These are phyloP conservation scores for Dermochelys coriacea DNA, from an alignment of 2,797 vertebrate genomes.

Conservation along the genomic window DNA sequence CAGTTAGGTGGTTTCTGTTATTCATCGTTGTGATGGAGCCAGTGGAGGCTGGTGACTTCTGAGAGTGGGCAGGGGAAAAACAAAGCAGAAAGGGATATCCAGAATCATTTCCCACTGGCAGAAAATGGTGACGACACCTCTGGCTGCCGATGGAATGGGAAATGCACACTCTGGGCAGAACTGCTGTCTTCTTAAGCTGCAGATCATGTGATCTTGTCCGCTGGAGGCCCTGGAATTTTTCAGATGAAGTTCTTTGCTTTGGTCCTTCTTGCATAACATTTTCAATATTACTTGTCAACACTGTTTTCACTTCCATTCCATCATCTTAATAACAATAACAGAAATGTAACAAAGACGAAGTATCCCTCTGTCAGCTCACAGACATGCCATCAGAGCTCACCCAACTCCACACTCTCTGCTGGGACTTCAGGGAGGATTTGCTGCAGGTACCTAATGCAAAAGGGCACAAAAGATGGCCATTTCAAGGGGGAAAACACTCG, in stretches of 20 bases:
- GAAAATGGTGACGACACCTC: not conserved
- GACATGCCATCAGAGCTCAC: rapidly evolving
- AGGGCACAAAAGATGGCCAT: not conserved
- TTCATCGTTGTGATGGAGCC: not conserved
- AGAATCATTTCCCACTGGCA: not conserved
- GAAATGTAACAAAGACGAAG: not conserved
- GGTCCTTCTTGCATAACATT: not conserved
- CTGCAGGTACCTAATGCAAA: no score
- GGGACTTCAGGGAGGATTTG: not conserved
- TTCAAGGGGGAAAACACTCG: not conserved
- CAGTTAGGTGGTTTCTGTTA: not conserved
- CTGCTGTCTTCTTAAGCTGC: not conserved
- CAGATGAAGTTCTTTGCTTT: constrained; percentile 29
- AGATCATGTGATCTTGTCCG: rapidly evolving
- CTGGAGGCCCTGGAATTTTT: not conserved
- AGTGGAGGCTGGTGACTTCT: not conserved
- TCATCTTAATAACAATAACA: not conserved
- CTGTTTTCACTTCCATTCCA: not conserved
- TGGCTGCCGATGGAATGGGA: not conserved
- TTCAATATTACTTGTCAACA: constrained; percentile 35
- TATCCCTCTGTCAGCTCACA: rapidly evolving
- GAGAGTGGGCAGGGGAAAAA: not conserved
- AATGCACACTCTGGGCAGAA: not conserved
- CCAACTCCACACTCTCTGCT: not conserved
- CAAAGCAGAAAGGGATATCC: not conserved